Evolutionary conservation across 35 echinoderm and acorn worm genomes (phyloP).

Genomic region (Holothuria glaberrima): DNA sequence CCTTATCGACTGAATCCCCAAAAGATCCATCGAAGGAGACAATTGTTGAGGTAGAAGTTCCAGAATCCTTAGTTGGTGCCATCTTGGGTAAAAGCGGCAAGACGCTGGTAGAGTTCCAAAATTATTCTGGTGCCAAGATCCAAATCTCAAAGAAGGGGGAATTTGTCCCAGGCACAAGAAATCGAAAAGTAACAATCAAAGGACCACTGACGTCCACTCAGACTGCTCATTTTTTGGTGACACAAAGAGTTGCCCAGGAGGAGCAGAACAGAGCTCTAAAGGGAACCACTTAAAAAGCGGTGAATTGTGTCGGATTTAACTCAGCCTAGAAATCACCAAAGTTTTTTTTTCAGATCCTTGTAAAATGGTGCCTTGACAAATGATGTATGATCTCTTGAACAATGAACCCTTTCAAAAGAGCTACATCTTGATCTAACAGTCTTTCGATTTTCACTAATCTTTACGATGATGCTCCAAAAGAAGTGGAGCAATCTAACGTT

Average conservation of each 20-base stretch:
- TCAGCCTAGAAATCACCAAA: constrained; percentile 49
- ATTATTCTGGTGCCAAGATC: constrained; percentile 92
- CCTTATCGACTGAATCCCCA: constrained; percentile 57
- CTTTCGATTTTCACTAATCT: constrained; percentile 57
- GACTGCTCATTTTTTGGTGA: constrained; percentile 93
- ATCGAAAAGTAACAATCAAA: constrained; percentile 97
- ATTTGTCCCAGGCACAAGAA: constrained; percentile 96
- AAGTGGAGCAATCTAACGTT: neutral
- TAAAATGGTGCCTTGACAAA: constrained; percentile 66
- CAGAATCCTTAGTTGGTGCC: constrained; percentile 97
- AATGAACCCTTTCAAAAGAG: constrained; percentile 46
- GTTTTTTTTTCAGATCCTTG: constrained; percentile 61
- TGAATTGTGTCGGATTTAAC: constrained; percentile 53
- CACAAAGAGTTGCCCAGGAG: constrained; percentile 91
- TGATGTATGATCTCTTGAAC: constrained; percentile 58
- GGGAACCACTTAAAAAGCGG: constrained; percentile 85
- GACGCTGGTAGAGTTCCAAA: constrained; percentile 98
- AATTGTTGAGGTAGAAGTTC: constrained; percentile 88
- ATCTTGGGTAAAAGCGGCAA: constrained; percentile 97
- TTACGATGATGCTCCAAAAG: constrained; percentile 11
- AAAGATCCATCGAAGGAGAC: constrained; percentile 86
- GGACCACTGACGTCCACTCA: constrained; percentile 86
- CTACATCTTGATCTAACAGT: constrained; percentile 60
- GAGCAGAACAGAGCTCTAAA: constrained; percentile 98
- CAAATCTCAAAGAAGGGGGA: constrained; percentile 99